Conservation (phyloP, 1,140 invertebrate species). For the Diachasma alloeum region DNA sequence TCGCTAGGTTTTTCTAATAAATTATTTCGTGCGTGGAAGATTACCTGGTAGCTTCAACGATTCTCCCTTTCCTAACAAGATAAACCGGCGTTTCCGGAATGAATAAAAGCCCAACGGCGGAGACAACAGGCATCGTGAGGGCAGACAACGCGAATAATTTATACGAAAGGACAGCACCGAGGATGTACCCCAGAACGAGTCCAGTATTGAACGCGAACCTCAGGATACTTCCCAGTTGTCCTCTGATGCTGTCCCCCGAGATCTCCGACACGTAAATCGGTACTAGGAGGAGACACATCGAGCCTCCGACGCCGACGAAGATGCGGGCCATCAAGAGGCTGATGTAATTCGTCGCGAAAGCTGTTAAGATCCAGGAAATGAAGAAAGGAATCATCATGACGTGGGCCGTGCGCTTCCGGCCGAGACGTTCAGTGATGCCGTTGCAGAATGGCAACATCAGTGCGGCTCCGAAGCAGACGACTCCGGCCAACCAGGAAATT, state of each 20-base stretch:
- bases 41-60: conserved; percentile 56
- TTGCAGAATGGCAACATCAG: conserved; percentile 45
- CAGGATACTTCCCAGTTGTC: conserved; percentile 66
- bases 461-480: conserved; percentile 52
- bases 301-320: conserved; percentile 63
- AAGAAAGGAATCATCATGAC: conserved; percentile 42
- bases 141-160: conserved; percentile 56
- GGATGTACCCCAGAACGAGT: conserved; percentile 66
- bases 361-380: conserved; percentile 54
- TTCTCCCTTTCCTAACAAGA: conserved; percentile 51
- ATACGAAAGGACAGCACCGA: conserved; percentile 67
- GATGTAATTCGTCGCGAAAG: conserved; percentile 47
- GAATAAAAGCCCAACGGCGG: conserved; percentile 60
- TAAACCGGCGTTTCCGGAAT: conserved; percentile 70
- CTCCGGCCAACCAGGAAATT: conserved; percentile 62
- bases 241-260: conserved; percentile 65
- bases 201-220: conserved; percentile 68
- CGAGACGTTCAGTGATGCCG: conserved; percentile 52
- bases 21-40: too few relatives aligned
- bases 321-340: conserved; percentile 53
- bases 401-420: conserved; percentile 55
- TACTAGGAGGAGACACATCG: conserved; percentile 60
- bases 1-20: too few relatives aligned
- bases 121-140: conserved; percentile 60
- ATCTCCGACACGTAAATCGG: conserved; percentile 72